Conservation (phyloP, 2,797 vertebrate genomes). For the Gallinago solitaria region DNA sequence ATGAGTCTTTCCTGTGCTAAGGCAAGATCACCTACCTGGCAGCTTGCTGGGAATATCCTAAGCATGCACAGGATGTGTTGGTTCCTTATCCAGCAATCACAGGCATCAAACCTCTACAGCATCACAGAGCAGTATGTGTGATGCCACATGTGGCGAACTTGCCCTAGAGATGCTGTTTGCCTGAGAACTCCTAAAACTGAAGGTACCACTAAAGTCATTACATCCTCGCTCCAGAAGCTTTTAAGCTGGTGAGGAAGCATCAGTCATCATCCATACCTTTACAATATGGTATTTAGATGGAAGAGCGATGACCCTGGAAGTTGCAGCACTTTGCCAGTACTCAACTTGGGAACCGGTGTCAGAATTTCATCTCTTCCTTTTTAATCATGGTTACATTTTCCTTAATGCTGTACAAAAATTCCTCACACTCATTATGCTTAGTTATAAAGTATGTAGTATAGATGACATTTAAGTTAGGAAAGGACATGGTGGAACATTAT, state of each 20-base stretch:
- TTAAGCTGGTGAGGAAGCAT: background rate
- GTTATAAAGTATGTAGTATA: background rate
- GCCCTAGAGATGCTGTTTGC: background rate
- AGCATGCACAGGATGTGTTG: background rate
- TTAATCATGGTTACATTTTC: background rate
- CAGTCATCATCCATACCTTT: background rate
- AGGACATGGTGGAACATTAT: background rate
- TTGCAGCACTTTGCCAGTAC: background rate
- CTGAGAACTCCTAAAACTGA: background rate
- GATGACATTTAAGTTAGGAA: background rate
- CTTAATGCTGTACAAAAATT: background rate
- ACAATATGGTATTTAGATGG: background rate
- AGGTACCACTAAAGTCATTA: background rate
- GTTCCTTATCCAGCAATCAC: background rate
- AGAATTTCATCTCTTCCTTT: background rate
- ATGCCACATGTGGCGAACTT: background rate
- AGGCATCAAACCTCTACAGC: background rate
- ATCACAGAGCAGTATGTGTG: background rate
- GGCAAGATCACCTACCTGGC: background rate
- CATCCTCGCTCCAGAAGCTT: background rate
- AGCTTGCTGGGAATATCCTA: background rate
- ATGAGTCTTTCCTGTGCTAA: background rate
- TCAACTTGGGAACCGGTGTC: background rate
- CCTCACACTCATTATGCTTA: background rate
- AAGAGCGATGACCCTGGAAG: background rate